These are phyloP conservation scores for Tiliacea citrago DNA, from an alignment of 2,888 invertebrate genomes.

Conservation along the genomic window DNA sequence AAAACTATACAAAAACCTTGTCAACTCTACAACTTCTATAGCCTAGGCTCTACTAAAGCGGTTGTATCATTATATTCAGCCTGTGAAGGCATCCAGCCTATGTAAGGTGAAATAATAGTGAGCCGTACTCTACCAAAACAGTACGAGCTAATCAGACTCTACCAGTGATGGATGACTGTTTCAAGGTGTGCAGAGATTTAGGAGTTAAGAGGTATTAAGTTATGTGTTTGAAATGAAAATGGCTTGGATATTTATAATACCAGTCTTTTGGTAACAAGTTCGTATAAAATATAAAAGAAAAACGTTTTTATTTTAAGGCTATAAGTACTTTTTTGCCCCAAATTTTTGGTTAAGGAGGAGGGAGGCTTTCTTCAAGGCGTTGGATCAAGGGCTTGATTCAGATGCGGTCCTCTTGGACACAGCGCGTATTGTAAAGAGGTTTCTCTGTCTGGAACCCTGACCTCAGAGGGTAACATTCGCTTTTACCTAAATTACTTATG, in stretches of 20 bases:
- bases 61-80: slow-evolving; percentile 83
- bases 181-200: slow-evolving; percentile 46
- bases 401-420: too few relatives aligned
- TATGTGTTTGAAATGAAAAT: slow-evolving; percentile 5
- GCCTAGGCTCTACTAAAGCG: slow-evolving; percentile 72
- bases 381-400: neutral
- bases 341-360: neutral
- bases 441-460: neutral
- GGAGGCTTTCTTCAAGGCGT: neutral
- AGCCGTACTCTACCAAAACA: slow-evolving; percentile 72
- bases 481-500: neutral
- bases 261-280: neutral
- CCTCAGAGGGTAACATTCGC: neutral
- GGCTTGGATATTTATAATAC: neutral
- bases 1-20: slow-evolving; percentile 15
- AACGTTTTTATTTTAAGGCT: neutral
- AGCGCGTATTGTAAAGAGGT: too few relatives aligned
- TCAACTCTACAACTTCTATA: slow-evolving; percentile 66
- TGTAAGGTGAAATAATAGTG: slow-evolving; percentile 84
- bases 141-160: slow-evolving; percentile 72
- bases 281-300: neutral
- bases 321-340: neutral
- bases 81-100: slow-evolving; percentile 72
- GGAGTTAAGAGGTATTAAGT: slow-evolving; percentile 17
- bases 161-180: slow-evolving; percentile 75